Evolutionary conservation across 1,140 invertebrate species (phyloP).

Genomic region (Drosophila nannoptera): DNA sequence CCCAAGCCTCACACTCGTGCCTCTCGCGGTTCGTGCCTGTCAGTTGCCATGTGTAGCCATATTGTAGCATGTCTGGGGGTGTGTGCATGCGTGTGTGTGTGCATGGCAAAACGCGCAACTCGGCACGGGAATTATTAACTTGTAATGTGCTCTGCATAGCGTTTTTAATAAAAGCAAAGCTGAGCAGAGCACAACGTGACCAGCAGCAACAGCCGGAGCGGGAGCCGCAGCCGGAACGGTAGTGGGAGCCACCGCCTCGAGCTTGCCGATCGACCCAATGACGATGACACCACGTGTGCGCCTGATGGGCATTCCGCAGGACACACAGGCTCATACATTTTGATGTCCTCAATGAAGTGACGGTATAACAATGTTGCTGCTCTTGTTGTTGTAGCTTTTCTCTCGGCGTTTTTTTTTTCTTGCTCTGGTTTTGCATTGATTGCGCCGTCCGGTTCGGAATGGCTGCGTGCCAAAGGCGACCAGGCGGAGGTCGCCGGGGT

Average conservation of each 20-base stretch:
- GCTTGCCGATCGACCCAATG: conserved; percentile 56
- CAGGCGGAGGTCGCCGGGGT: conserved; percentile 2
- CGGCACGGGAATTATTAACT: conserved; percentile 76
- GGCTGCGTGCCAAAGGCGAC: background rate
- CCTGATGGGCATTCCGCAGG: conserved; percentile 49
- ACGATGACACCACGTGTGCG: conserved; percentile 67
- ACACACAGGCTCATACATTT: conserved; percentile 66
- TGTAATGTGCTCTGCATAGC: conserved; percentile 77
- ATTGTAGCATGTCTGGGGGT: background rate
- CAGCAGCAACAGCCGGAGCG: conserved; percentile 45
- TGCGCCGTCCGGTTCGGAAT: conserved; percentile 60
- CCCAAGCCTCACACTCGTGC: conserved; percentile 17
- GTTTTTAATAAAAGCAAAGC: conserved; percentile 73
- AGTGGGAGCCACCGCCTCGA: conserved; percentile 7
- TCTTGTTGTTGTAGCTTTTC: conserved; percentile 5
- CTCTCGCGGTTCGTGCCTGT: conserved; percentile 10
- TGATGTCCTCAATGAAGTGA: conserved; percentile 76
- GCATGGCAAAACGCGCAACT: conserved; percentile 27
- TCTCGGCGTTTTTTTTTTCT: conserved; percentile 28
- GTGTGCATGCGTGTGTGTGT: conserved; percentile 16
- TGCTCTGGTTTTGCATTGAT: conserved; percentile 69
- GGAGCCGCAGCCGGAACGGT: conserved; percentile 2
- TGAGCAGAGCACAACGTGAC: conserved; percentile 68
- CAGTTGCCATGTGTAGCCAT: conserved; percentile 17
- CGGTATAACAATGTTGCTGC: conserved; percentile 50